Percentiles rank a stretch among this genome's conserved stretches.
These are phyloP conservation scores for Bedellia somnulentella DNA, from an alignment of 2,888 invertebrate genomes.

Conservation along the genomic window DNA sequence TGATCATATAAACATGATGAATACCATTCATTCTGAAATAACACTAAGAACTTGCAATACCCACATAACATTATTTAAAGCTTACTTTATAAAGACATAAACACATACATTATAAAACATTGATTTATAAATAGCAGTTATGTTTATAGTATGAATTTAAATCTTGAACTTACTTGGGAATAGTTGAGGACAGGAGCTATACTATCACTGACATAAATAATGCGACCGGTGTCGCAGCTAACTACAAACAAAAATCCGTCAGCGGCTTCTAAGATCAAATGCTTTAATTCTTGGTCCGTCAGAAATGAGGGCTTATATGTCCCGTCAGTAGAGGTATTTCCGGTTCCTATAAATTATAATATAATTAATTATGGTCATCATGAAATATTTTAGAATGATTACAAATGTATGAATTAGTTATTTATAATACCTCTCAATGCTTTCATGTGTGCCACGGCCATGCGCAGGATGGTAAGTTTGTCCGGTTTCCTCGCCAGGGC, in stretches of 20 bases:
- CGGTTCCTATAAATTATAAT: conserved; percentile 68
- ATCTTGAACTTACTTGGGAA: conserved; percentile 67
- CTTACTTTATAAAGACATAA: no score
- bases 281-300: conserved; percentile 98
- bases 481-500: conserved; percentile 98
- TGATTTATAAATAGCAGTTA: no score
- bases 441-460: conserved; percentile 99
- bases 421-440: conserved; percentile 89
- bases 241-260: conserved; percentile 96
- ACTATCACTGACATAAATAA: conserved; percentile 98
- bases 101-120: no score
- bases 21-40: conserved; percentile 90
- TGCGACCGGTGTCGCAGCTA: conserved; percentile 94
- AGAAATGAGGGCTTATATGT: conserved; percentile 98
- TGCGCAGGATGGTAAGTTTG: conserved; percentile 96
- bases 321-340: conserved; percentile 94
- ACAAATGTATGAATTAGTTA: no score
- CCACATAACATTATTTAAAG: no score
- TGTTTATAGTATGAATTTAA: background rate
- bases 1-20: conserved; percentile 94
- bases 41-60: conserved; percentile 1
- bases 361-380: background rate
- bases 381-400: no score
- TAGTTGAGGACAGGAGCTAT: conserved; percentile 97
- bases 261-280: conserved; percentile 97